A percentile compares a stretch with the other conserved stretches of the same genome.
phyloP scores from a whole-genome alignment of 2,888 invertebrate species.

The Trichacis sp. region DNA sequence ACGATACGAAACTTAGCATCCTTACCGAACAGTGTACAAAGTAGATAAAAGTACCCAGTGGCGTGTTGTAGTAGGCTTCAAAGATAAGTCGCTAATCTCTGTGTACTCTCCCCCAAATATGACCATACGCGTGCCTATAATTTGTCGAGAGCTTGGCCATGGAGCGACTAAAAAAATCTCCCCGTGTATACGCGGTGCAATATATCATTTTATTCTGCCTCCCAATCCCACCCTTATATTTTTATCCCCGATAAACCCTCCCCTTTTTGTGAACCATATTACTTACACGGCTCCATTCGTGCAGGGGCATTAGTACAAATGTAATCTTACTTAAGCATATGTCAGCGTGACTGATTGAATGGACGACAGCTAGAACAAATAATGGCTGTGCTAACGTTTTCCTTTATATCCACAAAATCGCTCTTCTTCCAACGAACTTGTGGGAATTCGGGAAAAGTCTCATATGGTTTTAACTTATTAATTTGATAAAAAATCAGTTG shows the following conservation, averaged over 20 bases:
- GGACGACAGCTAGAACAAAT: conserved; percentile 61
- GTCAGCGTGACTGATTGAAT: conserved; percentile 65
- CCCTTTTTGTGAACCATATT: conserved; percentile 35
- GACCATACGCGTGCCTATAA: conserved; percentile 54
- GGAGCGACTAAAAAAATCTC: conserved; percentile 52
- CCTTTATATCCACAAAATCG: no score
- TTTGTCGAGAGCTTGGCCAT: conserved; percentile 63
- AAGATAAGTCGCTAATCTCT: conserved; percentile 64
- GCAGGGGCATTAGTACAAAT: conserved; percentile 62
- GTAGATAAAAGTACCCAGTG: no score
- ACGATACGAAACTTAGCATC: no score
- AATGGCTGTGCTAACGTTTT: no score
- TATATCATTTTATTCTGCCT: conserved; percentile 54
- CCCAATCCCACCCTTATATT: conserved; percentile 13
- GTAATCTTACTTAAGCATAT: conserved; percentile 68
- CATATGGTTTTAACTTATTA: no score
- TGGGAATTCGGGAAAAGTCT: no score
- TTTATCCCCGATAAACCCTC: conserved; percentile 12
- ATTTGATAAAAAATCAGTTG: no score
- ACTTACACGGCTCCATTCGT: conserved; percentile 8
- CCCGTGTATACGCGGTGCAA: conserved; percentile 40
- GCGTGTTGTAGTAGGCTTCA: no score
- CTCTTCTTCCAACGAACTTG: no score
- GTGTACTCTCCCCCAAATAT: conserved; percentile 57
- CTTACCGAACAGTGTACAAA: no score